Conservation (phyloP, 2,797 vertebrate genomes). For the Sebastes kiyomatsui region DNA sequence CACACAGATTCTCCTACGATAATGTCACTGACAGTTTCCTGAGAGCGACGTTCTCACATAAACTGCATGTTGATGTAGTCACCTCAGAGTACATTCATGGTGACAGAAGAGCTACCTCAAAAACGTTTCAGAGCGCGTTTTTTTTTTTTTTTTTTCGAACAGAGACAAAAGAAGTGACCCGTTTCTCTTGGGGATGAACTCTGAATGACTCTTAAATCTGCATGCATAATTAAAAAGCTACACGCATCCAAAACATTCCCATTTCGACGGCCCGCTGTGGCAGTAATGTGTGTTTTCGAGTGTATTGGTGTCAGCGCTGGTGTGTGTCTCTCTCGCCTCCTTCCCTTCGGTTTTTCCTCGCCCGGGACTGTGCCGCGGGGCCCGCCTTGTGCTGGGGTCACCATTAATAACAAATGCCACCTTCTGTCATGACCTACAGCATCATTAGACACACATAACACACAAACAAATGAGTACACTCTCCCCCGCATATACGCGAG, state of each 20-base stretch:
- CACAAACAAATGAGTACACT: conserved; percentile 31
- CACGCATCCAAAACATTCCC: conserved; percentile 55
- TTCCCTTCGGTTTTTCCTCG: conserved; percentile 55
- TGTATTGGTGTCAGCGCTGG: conserved; percentile 34
- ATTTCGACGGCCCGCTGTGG: conserved; percentile 30
- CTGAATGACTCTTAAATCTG: conserved; percentile 65
- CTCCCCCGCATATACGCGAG: neutral
- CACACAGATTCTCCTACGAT: conserved; percentile 55
- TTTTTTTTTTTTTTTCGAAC: conserved; percentile 29
- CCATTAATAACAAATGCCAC: conserved; percentile 85
- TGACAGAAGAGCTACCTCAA: conserved; percentile 15
- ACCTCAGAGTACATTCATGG: conserved; percentile 20
- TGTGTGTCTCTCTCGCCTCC: conserved; percentile 10
- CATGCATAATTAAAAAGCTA: conserved; percentile 61
- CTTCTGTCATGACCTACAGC: conserved; percentile 78
- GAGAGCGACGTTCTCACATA: conserved; percentile 24
- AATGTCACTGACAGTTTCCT: conserved; percentile 55
- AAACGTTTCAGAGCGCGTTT: conserved; percentile 10
- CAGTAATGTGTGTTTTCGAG: conserved; percentile 3
- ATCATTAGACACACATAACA: conserved; percentile 44
- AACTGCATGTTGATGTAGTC: conserved; percentile 25
- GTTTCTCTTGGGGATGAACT: conserved; percentile 56
- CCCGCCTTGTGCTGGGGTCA: conserved; percentile 66
- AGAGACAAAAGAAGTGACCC: conserved; percentile 29
- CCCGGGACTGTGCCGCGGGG: conserved; percentile 62